A percentile compares a stretch with the other conserved stretches of the same genome.
phyloP scores from a whole-genome alignment of 2,797 vertebrate genomes.

The Periophthalmus magnuspinnatus region DNA sequence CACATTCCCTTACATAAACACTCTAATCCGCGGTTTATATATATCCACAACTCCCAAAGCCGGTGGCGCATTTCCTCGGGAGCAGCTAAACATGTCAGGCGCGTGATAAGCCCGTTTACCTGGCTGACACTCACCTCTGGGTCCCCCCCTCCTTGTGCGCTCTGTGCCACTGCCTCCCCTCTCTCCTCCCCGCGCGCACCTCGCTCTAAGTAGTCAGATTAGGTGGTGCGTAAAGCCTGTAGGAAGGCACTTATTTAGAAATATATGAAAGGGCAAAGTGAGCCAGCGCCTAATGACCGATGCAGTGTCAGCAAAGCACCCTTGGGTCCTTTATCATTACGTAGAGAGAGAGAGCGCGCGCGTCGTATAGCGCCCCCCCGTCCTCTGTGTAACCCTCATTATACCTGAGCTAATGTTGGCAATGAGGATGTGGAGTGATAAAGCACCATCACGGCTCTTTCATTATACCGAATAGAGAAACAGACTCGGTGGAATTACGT shows the following conservation, averaged over 20 bases:
- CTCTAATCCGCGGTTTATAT: slow-evolving; percentile 45
- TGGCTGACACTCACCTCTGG: slow-evolving; percentile 62
- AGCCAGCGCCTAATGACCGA: slow-evolving; percentile 73
- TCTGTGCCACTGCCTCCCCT: slow-evolving; percentile 4
- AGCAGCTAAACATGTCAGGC: slow-evolving; percentile 58
- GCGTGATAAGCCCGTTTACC: slow-evolving; percentile 65
- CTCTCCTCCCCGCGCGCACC: slow-evolving; percentile 26
- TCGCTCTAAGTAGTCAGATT: slow-evolving; percentile 74
- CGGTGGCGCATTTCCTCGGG: slow-evolving; percentile 41
- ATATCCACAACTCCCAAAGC: slow-evolving; percentile 21
- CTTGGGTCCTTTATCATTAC: slow-evolving; percentile 74
- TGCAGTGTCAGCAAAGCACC: slow-evolving; percentile 68
- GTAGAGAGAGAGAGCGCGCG: slow-evolving; percentile 20
- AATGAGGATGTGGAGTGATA: slow-evolving; percentile 75
- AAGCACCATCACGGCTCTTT: slow-evolving; percentile 71
- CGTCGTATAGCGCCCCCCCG: slow-evolving; percentile 52
- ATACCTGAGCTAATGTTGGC: slow-evolving; percentile 79
- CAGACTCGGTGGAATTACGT: slow-evolving; percentile 71
- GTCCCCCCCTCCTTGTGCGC: slow-evolving; percentile 27
- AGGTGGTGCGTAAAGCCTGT: slow-evolving; percentile 74
- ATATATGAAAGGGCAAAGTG: slow-evolving; percentile 77
- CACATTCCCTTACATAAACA: slow-evolving; percentile 37
- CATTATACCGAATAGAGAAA: slow-evolving; percentile 75
- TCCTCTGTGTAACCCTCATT: slow-evolving; percentile 81
- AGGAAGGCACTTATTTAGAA: slow-evolving; percentile 77